Percentiles rank a stretch among this genome's conserved stretches.
phyloP scores from a whole-genome alignment of 2,888 invertebrate species.

The Geotrupes spiniger region DNA sequence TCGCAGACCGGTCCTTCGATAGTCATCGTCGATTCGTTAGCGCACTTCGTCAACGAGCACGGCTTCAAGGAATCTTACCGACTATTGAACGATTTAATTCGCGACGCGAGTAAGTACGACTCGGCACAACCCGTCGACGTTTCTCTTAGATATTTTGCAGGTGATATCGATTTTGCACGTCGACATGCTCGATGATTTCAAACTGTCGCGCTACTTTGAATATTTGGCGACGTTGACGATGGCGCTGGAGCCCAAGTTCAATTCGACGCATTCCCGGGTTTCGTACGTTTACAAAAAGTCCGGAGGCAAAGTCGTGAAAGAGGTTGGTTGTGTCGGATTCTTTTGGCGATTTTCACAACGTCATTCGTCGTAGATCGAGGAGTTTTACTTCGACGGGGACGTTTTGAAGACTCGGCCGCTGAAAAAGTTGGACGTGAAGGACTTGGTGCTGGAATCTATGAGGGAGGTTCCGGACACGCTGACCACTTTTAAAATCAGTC shows the following conservation, averaged over 20 bases:
- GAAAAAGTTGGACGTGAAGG: constrained; percentile 43
- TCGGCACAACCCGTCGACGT: constrained; percentile 30
- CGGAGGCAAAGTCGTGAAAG: constrained; percentile 54
- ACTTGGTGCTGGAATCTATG: constrained; percentile 34
- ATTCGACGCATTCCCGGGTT: constrained; percentile 38
- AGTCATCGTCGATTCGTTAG: constrained; percentile 43
- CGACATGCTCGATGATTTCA: constrained; percentile 52
- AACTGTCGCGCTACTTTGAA: constrained; percentile 50
- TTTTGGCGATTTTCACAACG: constrained; percentile 2
- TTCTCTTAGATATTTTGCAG: constrained; percentile 34
- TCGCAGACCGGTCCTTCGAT: constrained; percentile 30
- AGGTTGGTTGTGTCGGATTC: constrained; percentile 35
- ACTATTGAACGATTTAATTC: constrained; percentile 34
- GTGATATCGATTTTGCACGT: constrained; percentile 48
- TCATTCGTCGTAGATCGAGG: constrained; percentile 36
- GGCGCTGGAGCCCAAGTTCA: constrained; percentile 47
- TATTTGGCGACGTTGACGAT: constrained; percentile 48
- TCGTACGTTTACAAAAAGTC: constrained; percentile 51
- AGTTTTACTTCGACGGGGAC: constrained; percentile 41
- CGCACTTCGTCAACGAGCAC: constrained; percentile 37
- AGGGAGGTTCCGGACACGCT: constrained; percentile 49
- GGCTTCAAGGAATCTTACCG: constrained; percentile 37
- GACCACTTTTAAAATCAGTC: constrained; percentile 64
- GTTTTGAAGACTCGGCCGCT: constrained; percentile 42
- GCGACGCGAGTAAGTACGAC: constrained; percentile 46